A percentile compares a stretch with the other conserved stretches of the same genome.
These are phyloP conservation scores for Brachypteracias leptosomus DNA, from an alignment of 2,113 vertebrate genomes.

Conservation along the genomic window DNA sequence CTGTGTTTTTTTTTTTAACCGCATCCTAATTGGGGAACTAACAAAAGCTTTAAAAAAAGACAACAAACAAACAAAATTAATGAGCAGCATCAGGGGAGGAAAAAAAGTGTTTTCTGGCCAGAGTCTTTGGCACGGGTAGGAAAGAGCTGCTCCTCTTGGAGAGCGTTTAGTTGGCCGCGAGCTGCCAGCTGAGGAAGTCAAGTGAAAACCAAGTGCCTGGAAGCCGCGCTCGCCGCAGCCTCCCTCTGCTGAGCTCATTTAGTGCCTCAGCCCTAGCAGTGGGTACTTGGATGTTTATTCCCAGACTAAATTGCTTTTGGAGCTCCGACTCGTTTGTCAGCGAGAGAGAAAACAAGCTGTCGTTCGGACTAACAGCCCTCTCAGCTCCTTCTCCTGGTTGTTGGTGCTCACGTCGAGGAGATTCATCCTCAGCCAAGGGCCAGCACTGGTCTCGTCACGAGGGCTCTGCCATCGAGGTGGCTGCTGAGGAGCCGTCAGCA, in stretches of 20 bases:
- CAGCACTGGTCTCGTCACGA: accelerated
- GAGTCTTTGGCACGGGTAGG: background rate
- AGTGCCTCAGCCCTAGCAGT: background rate
- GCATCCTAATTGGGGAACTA: background rate
- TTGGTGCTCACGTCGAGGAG: accelerated
- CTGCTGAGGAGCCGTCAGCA: background rate
- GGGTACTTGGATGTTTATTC: background rate
- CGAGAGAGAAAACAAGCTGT: background rate
- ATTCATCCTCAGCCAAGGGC: background rate
- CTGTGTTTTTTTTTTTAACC: background rate
- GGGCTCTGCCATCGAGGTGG: background rate
- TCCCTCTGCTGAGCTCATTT: background rate
- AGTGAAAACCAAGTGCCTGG: slow-evolving; percentile 25
- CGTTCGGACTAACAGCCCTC: background rate
- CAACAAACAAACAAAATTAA: background rate
- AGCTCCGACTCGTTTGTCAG: background rate
- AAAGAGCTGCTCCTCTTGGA: background rate
- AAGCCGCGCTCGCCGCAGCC: background rate
- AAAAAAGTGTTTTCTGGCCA: background rate
- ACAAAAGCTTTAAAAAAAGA: background rate
- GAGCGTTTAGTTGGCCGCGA: background rate
- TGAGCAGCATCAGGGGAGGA: background rate
- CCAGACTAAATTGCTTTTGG: background rate
- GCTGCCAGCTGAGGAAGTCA: slow-evolving; percentile 14
- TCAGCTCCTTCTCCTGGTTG: background rate